Evolutionary conservation across 2,797 vertebrate species (phyloP).

Genomic region (Poecilia gillii): DNA sequence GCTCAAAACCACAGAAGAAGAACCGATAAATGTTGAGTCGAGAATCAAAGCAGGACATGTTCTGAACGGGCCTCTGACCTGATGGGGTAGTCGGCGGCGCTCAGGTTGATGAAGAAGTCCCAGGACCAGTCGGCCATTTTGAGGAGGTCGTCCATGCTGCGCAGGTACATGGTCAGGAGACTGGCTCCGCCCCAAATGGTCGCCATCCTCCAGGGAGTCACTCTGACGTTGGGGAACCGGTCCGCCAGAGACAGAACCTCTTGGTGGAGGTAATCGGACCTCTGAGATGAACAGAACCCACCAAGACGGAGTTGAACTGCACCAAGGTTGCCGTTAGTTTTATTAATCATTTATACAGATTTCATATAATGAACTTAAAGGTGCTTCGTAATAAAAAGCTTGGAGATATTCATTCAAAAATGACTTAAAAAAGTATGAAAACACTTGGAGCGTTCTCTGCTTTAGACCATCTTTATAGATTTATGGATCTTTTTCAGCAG

Average conservation of each 20-base stretch:
- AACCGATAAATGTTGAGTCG: not conserved
- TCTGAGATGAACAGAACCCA: conserved; percentile 70
- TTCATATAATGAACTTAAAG: no score
- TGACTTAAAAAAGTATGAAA: no score
- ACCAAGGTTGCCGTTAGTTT: no score
- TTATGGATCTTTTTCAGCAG: no score
- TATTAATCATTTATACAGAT: no score
- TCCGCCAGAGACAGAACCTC: conserved; percentile 86
- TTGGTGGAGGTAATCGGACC: conserved; percentile 92
- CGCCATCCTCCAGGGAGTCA: conserved; percentile 95
- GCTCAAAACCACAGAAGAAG: not conserved
- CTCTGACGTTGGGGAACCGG: conserved; percentile 88
- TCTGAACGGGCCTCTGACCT: conserved; percentile 77
- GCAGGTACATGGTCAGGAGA: conserved; percentile 92
- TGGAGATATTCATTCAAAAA: no score
- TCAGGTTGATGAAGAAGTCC: conserved; percentile 99
- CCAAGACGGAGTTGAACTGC: no score
- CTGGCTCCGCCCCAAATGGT: conserved; percentile 99
- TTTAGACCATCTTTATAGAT: no score
- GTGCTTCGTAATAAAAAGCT: no score
- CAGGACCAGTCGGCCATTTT: conserved; percentile 94
- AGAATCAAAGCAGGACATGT: not conserved
- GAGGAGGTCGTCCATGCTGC: conserved; percentile 93
- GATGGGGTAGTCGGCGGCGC: conserved; percentile 96
- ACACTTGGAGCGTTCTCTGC: no score